These are phyloP conservation scores for Poecilia velifera DNA, from an alignment of 2,797 vertebrate genomes.

Conservation along the genomic window DNA sequence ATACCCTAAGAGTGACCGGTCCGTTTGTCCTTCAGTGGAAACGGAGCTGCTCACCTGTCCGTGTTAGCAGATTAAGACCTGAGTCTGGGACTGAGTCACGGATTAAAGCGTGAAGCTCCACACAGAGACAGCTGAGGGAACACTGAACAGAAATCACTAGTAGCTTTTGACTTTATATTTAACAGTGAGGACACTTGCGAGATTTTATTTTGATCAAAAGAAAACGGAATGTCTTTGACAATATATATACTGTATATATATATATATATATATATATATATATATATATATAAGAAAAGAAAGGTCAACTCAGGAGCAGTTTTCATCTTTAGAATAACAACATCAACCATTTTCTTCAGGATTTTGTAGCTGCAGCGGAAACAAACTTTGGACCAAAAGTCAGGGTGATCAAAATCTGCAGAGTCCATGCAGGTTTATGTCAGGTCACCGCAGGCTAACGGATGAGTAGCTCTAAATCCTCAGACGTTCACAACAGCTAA, in stretches of 20 bases:
- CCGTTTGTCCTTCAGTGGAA: conserved; percentile 52
- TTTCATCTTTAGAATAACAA: conserved; percentile 45
- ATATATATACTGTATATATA: no score
- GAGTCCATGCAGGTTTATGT: conserved; percentile 15
- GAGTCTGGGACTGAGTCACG: conserved; percentile 51
- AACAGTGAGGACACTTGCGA: not conserved
- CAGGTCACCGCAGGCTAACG: conserved; percentile 22
- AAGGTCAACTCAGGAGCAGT: conserved; percentile 4
- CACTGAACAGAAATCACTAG: not conserved
- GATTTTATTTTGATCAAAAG: not conserved
- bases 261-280: no score
- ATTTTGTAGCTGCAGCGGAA: conserved; percentile 19
- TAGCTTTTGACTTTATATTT: not conserved
- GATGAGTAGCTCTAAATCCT: conserved; percentile 56
- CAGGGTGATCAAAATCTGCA: not conserved
- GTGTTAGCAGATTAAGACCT: conserved; percentile 57
- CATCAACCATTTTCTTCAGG: conserved; percentile 66
- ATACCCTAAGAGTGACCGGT: conserved; percentile 1
- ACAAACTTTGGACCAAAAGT: conserved; percentile 19
- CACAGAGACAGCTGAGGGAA: conserved; percentile 7
- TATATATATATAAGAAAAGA: not conserved
- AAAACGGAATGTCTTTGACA: not conserved
- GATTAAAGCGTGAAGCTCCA: conserved; percentile 53
- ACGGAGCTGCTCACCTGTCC: conserved; percentile 31
- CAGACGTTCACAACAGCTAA: conserved; percentile 53